Evolutionary conservation across 2,113 vertebrate species (phyloP), one percentile per base, ranked within the genome.

Genomic region (Triplophysa rosa): DNA sequence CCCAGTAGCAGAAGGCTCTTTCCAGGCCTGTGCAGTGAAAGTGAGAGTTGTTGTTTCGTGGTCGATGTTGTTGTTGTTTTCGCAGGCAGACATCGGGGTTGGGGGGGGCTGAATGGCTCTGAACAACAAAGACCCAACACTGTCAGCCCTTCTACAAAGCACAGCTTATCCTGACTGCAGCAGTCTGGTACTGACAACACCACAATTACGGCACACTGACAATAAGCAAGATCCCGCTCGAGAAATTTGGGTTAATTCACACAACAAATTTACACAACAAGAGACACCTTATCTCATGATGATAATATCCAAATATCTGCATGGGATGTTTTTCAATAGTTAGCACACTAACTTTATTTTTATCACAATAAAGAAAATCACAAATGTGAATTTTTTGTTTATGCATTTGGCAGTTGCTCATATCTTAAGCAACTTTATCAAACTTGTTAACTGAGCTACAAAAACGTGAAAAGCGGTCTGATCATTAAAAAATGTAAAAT

Each of bases 91-190:
- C 79, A 67, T 33, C 11, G n/a, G 21, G 10, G 77, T 64, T 56
- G 23, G 52, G 65, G 77, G 77, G 61, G 62, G 75, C 29, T 23
- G 42, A 67, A 86, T 84, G 80, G 65, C 37, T 45, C 42, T 74
- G 75, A 29, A 52, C 5, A 54, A 90, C 89, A 89, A 90, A 88
- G 83, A 80, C 61, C 83, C 49, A 3, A 73, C 84, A 23, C 8
- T 23, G 83, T 88, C 90, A 89, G 88, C 89, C 82, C 80, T 82
- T 81, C 82, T 67, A n/a, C 66, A 91, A 89, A 90, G 83, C 83
- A 5, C 0, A 29, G 86, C 78, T 87, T 85, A 89, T 88, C 83
- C 49, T 40, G 42, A 76, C 8, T 80, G 86, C 77, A 88, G 83
- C 81, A 77, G 70, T 73, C 69, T 80, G 61, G 80, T 82, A 84